phyloP scores from a whole-genome alignment of 2,113 vertebrate species.

The Bostrychus sinensis region DNA sequence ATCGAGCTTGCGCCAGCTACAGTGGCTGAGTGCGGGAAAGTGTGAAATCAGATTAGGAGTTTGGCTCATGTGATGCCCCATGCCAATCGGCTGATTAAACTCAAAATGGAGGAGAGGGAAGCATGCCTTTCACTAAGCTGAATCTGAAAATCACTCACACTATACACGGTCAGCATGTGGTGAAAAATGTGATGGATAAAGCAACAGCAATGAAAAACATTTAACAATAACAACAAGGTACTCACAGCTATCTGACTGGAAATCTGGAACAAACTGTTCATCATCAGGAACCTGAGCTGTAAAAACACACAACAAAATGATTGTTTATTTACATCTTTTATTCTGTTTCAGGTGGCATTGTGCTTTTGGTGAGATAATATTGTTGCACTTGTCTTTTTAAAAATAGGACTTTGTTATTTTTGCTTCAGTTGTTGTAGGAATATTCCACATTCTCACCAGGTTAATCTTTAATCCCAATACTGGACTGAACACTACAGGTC shows the following conservation, averaged over 20 bases:
- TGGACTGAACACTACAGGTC: not conserved
- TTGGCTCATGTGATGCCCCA: constrained; percentile 77
- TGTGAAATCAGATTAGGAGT: constrained; percentile 81
- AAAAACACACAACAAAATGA: constrained; percentile 4
- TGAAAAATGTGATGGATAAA: not conserved
- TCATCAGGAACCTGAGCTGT: constrained; percentile 96
- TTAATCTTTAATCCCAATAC: constrained; percentile 49
- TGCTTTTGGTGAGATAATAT: no score
- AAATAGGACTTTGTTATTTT: constrained; percentile 46
- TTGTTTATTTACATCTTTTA: no score
- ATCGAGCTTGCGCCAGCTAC: constrained; percentile 56
- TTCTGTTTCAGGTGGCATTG: no score
- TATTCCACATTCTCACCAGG: constrained; percentile 27
- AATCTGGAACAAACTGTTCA: constrained; percentile 98
- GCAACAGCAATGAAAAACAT: not conserved
- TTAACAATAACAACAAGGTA: constrained; percentile 65
- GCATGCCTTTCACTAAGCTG: constrained; percentile 24
- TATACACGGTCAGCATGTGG: not conserved
- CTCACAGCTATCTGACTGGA: constrained; percentile 97
- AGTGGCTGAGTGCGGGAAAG: constrained; percentile 68
- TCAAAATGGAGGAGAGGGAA: constrained; percentile 63
- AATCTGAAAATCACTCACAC: not conserved
- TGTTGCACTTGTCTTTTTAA: constrained; percentile 7
- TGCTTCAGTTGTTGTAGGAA: constrained; percentile 7
- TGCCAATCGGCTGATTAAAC: constrained; percentile 77